These are phyloP conservation scores for Phanerotoma sp. DNA, from an alignment of 2,888 invertebrate species.

Conservation along the genomic window DNA sequence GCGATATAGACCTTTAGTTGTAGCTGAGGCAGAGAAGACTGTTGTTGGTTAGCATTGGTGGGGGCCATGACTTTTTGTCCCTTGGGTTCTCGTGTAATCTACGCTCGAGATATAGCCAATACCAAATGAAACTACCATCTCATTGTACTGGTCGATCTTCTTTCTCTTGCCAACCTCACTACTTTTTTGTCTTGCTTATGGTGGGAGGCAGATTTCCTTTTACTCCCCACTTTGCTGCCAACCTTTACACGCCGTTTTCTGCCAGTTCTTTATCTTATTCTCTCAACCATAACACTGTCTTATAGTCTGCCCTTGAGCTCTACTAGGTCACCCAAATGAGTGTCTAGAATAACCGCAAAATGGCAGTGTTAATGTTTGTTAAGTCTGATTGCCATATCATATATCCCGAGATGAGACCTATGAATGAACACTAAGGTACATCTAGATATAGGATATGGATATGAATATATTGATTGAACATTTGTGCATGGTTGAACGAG, in stretches of 20 bases:
- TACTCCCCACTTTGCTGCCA: no score
- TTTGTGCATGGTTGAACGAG: slow-evolving; percentile 1
- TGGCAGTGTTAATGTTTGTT: slow-evolving; percentile 40
- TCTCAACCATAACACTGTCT: slow-evolving; percentile 3
- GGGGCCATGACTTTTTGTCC: slow-evolving; percentile 25
- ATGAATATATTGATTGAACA: no score
- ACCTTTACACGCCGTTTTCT: no score
- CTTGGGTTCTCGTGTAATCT: slow-evolving; percentile 39
- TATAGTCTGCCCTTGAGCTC: slow-evolving; percentile 16
- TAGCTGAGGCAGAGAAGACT: slow-evolving; percentile 16
- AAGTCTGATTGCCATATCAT: slow-evolving; percentile 30
- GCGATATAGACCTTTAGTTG: slow-evolving; percentile 56
- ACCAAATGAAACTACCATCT: slow-evolving; percentile 41
- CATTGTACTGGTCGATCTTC: slow-evolving; percentile 38
- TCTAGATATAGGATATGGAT: no score
- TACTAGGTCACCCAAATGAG: slow-evolving; percentile 24
- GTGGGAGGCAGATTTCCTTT: no score
- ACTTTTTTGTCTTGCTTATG: slow-evolving; percentile 9
- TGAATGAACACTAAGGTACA: slow-evolving; percentile 7
- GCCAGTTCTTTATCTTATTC: slow-evolving; percentile 14
- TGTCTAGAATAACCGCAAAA: slow-evolving; percentile 36
- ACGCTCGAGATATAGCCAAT: slow-evolving; percentile 52
- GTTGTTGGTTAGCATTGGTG: background rate
- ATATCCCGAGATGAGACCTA: slow-evolving; percentile 26
- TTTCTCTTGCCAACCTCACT: slow-evolving; percentile 18